Percentiles rank a stretch among this genome's conserved stretches.
phyloP scores from a whole-genome alignment of 2,113 vertebrate genomes.

The Laticauda laticaudata region DNA sequence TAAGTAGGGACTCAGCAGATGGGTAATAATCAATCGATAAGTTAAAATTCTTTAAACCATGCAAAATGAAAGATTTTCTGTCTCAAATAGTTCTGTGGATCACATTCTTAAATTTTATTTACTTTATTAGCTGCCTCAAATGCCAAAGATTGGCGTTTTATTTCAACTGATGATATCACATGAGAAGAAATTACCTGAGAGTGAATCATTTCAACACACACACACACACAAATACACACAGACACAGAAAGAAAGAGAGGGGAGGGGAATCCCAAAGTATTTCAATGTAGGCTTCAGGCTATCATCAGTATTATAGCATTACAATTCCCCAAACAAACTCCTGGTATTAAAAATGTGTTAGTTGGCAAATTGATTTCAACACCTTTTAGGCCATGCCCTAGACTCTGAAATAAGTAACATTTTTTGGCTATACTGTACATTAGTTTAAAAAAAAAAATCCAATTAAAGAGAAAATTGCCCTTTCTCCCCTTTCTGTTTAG shows the following conservation, averaged over 20 bases:
- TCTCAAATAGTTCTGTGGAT: not conserved
- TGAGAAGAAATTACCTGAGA: not conserved
- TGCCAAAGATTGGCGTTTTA: not conserved
- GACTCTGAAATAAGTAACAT: not conserved
- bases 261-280: not conserved
- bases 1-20: not conserved
- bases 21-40: not conserved
- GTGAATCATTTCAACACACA: too few species aligned
- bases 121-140: not conserved
- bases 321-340: not conserved
- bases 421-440: not conserved
- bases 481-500: not conserved
- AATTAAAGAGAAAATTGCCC: not conserved
- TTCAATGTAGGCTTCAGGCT: not conserved
- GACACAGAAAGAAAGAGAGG: too few species aligned
- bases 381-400: not conserved
- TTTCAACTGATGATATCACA: not conserved
- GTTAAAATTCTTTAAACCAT: fast-evolving
- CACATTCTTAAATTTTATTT: too few species aligned
- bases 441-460: not conserved
- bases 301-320: not conserved
- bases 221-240: too few species aligned
- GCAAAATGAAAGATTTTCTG: not conserved
- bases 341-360: not conserved
- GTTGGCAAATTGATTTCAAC: not conserved